A percentile compares a stretch with the other conserved stretches of the same genome.
Evolutionary conservation across 2,797 vertebrate species (phyloP).

Genomic region (Tokudaia tokunoshimensis): DNA sequence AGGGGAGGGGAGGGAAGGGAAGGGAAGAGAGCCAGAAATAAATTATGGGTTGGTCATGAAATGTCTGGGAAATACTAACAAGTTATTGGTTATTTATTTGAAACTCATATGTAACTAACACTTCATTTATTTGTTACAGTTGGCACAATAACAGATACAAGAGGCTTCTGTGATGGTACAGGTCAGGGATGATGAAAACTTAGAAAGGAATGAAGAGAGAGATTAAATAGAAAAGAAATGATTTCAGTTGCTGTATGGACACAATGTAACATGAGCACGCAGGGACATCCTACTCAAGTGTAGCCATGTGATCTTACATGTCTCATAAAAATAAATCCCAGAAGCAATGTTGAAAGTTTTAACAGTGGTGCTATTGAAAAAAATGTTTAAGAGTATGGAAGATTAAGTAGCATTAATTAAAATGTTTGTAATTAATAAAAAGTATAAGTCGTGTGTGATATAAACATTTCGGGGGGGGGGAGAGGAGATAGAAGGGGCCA

Average conservation of each 20-base stretch:
- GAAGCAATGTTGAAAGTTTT: slow-evolving; percentile 2
- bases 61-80: neutral
- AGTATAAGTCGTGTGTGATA: neutral
- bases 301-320: neutral
- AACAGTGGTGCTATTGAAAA: slow-evolving; percentile 9
- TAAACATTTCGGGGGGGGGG: neutral
- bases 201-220: neutral
- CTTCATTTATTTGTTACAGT: neutral
- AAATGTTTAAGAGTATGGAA: neutral
- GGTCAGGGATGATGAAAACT: neutral
- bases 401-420: neutral
- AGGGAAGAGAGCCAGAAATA: neutral
- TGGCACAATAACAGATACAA: neutral
- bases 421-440: neutral
- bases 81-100: neutral
- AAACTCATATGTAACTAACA: neutral
- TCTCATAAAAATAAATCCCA: neutral
- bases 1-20: neutral
- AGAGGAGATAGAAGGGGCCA: neutral
- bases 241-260: neutral
- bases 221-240: neutral
- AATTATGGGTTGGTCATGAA: neutral
- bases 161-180: neutral
- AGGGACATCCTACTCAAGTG: neutral
- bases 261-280: neutral